Percentiles rank a stretch among this genome's conserved stretches.
Evolutionary conservation across 1,140 invertebrate species (phyloP).

Genomic region (Palaemon carinicauda): DNA sequence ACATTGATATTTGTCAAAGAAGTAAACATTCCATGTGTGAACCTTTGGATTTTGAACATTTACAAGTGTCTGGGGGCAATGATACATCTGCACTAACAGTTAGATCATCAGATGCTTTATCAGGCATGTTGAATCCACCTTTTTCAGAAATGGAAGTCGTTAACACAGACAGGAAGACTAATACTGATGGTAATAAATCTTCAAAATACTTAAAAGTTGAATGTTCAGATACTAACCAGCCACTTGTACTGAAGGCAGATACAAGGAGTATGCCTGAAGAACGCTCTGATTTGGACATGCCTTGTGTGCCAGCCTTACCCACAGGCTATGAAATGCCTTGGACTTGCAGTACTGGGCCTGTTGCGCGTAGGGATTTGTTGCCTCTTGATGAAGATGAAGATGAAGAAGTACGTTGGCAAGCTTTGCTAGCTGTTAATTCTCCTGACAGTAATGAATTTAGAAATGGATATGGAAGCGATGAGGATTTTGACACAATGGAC

Average conservation of each 20-base stretch:
- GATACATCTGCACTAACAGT: too few species aligned
- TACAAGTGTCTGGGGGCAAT: too few species aligned
- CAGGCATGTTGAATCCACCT: too few species aligned
- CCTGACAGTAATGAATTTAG: constrained; percentile 45
- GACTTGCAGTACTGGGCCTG: constrained; percentile 41
- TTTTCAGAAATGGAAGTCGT: too few species aligned
- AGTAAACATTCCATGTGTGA: too few species aligned
- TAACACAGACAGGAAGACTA: too few species aligned
- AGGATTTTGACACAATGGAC: constrained; percentile 57
- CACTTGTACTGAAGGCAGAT: background rate
- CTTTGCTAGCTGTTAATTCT: constrained; percentile 17
- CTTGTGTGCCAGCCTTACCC: constrained; percentile 31
- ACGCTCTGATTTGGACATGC: constrained; percentile 41
- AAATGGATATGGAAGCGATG: constrained; percentile 48
- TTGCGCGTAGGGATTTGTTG: constrained; percentile 49
- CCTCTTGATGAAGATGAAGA: constrained; percentile 56
- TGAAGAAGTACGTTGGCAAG: constrained; percentile 47
- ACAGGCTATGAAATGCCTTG: constrained; percentile 46
- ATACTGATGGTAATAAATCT: too few species aligned
- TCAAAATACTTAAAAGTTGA: too few species aligned
- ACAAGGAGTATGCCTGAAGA: constrained; percentile 2
- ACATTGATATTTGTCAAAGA: background rate
- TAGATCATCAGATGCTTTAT: too few species aligned
- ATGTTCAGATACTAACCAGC: background rate
- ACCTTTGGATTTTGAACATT: background rate